Base-by-base conservation (phyloP, 2,113 vertebrate species). In the Festucalex cinctus region DNA sequence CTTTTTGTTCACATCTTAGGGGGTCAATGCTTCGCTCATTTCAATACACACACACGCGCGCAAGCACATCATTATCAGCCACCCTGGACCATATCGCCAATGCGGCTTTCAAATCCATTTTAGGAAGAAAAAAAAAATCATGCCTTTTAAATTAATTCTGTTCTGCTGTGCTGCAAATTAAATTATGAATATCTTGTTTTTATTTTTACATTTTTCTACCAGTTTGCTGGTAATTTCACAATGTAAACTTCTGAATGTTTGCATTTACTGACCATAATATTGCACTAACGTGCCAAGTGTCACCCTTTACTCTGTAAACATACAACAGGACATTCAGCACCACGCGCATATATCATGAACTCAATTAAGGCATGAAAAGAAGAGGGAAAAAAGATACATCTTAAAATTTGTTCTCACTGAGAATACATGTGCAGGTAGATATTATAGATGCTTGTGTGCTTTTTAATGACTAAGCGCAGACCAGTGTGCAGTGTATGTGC, bases 301-400 rank as follows among this genome's bases (percentile, higher is more conserved):
- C 71, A 75, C 44, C 48, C 62, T 1, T 13, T 17, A 14, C 79
- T 71, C 85, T 88, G 89, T 89, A 90, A 88, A 90, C 87, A 85
- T 78, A 86, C 79, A 86, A 77, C 71, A 68, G 71, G 66, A 88
- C 85, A 82, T 81, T 87, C 86, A 88, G 88, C 87, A 90, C 86
- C 88, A 79, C 68, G 41, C 64, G 32, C 68, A 76, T 81, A 79
- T 76, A 69, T 80, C 32, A 67, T 69, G 49, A 78, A 86, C 77
- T 82, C 46, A 85, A 85, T 83, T 87, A 87, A 90, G 83, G 87
- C 85, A 87, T 89, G 82, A 68, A 79, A 75, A 78, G 70, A 69
- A 32, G 63, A 39, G 65, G 61, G 77, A 4, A 66, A 14, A 71
- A 75, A 74, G 35, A 48, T 51, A 81, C 36, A 77, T 32, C 62